Base-by-base conservation (phyloP, 1,140 invertebrate species). In the Ceratina australensis region DNA sequence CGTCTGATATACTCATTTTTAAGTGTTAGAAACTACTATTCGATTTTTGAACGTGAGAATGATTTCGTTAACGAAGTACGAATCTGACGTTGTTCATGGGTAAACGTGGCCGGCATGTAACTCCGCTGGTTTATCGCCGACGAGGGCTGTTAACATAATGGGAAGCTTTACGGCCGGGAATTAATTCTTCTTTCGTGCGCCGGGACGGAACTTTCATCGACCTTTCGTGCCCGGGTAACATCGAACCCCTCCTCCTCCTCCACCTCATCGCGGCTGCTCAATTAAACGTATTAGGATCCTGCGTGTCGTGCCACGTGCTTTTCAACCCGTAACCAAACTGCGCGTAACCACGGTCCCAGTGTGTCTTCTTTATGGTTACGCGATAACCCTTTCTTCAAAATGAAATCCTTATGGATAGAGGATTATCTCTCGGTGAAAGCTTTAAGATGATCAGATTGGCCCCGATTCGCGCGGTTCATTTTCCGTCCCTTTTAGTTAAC, bases 101-200 rank as follows among this genome's bases (percentile, higher is more conserved):
- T 66, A 63, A 20, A 64, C 68, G 77, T 71, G 26, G 68, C 26
- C 61, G 60, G 57, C 72, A 52, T 80, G 74, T 80, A 83, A 83
- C 83, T 54, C 20, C 59, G 50, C 22, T 76, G 52, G 50, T 84
- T 83, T 83, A 84, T 77, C 68, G 72, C 56, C 59, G 15, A 65
- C 33, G 13, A 56, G 24, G 57, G 73, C 65, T 73, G 65, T 84
- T 83, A 80, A 80, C 80, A 65, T 78, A 80, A 80, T 84, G 75
- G 81, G 68, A 84, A 83, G 59, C 81, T 84, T 80, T 72, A 69
- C 59, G 67, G 59, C 68, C 24, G 54, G n/a, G 69, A 83, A 84
- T 84, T 84, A 76, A 80, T 80, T 79, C 63, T 79, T 83, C 72
- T 72, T 69, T 57, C 69, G 67, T 54, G 52, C 22, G 26, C 57